phyloP scores from a whole-genome alignment of 2,888 invertebrate genomes.

The Diabrotica balteata region DNA sequence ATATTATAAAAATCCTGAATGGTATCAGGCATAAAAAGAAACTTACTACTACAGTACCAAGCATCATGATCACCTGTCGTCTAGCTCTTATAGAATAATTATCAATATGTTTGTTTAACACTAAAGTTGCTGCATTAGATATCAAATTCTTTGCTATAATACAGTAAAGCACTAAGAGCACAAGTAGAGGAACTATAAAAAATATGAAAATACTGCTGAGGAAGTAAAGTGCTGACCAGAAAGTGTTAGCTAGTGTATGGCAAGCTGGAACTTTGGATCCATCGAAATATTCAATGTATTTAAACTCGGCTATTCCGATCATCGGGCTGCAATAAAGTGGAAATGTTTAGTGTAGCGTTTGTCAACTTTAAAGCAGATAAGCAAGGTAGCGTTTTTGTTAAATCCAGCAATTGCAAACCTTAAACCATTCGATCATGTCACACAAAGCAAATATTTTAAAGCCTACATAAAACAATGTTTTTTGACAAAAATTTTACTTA shows the following conservation, averaged over 20 bases:
- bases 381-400: neutral
- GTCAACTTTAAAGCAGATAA: slow-evolving; percentile 6
- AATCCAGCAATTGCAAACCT: no score
- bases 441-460: no score
- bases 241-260: slow-evolving; percentile 77
- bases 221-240: slow-evolving; percentile 81
- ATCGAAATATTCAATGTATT: slow-evolving; percentile 72
- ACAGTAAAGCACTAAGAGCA: slow-evolving; percentile 81
- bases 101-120: slow-evolving; percentile 75
- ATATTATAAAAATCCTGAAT: slow-evolving; percentile 81
- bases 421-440: no score
- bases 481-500: no score
- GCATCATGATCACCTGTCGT: slow-evolving; percentile 85
- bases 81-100: slow-evolving; percentile 75
- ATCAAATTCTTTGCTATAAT: slow-evolving; percentile 85
- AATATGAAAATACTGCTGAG: slow-evolving; percentile 80
- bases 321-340: slow-evolving; percentile 75
- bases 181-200: slow-evolving; percentile 80
- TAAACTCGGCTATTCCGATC: slow-evolving; percentile 77
- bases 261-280: slow-evolving; percentile 77
- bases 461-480: no score
- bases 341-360: slow-evolving; percentile 27
- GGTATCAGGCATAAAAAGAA: slow-evolving; percentile 90
- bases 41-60: slow-evolving; percentile 84
- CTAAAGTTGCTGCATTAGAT: slow-evolving; percentile 63